phyloP scores from a whole-genome alignment of 2,113 vertebrate genomes.

The Zootoca vivipara region DNA sequence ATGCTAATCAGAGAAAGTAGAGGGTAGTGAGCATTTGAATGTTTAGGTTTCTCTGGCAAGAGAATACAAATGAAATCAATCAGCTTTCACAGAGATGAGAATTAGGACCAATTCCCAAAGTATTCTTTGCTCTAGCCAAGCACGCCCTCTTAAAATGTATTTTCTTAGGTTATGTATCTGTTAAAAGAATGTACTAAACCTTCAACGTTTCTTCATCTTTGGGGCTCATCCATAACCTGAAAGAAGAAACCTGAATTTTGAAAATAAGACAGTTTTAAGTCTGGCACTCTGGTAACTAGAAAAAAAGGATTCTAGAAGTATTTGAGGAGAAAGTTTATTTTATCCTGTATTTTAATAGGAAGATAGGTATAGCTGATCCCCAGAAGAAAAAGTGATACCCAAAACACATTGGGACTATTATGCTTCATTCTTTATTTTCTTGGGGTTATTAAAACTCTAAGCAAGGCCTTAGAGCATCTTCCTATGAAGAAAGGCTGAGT shows the following conservation, averaged over 20 bases:
- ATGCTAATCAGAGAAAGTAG: not conserved
- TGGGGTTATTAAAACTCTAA: not conserved
- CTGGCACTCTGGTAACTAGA: not conserved
- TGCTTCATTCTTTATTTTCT: too few species aligned
- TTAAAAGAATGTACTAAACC: not conserved
- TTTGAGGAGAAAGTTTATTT: too few species aligned
- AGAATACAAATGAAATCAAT: not conserved
- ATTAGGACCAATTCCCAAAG: not conserved
- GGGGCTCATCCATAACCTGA: not conserved
- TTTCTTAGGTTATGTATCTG: not conserved
- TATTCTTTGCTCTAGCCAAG: not conserved
- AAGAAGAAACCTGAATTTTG: not conserved
- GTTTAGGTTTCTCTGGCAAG: constrained; percentile 9
- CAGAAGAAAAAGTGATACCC: too few species aligned
- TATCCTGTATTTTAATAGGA: too few species aligned
- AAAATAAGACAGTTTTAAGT: not conserved
- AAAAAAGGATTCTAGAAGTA: not conserved
- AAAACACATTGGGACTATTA: too few species aligned
- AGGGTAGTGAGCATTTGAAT: not conserved
- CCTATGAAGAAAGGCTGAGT: not conserved
- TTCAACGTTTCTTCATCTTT: not conserved
- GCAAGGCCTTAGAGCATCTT: not conserved
- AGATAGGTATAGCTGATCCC: too few species aligned
- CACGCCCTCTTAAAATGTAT: not conserved
- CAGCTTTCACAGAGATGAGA: too few species aligned